A percentile compares a stretch with the other conserved stretches of the same genome.
These are phyloP conservation scores for Pachyseris speciosa DNA, from an alignment of 64 coral and sea anemone genomes.

Conservation along the genomic window DNA sequence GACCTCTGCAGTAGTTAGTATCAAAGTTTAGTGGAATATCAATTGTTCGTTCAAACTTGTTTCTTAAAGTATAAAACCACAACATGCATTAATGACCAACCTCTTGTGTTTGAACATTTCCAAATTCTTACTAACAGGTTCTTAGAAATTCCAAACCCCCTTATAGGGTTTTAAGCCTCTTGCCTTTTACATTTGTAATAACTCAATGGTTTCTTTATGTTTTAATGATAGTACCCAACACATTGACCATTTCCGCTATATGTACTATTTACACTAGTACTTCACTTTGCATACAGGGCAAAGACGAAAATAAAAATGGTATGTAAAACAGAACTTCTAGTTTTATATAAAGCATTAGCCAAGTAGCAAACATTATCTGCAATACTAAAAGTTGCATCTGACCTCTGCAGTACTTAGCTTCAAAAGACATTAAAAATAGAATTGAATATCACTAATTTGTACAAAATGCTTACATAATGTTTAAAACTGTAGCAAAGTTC, in stretches of 20 bases:
- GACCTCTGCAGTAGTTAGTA: not conserved
- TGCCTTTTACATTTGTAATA: no score
- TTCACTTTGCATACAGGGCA: not conserved
- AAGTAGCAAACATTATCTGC: slow-evolving; percentile 15
- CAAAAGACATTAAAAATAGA: slow-evolving; percentile 6
- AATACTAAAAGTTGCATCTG: not conserved
- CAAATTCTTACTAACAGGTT: no score
- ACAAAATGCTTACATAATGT: not conserved
- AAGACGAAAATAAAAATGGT: not conserved
- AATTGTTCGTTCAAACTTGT: not conserved
- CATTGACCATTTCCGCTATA: no score
- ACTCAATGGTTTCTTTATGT: no score
- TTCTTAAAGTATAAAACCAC: not conserved
- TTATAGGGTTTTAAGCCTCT: no score
- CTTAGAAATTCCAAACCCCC: no score
- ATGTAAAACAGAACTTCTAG: not conserved
- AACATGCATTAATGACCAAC: not conserved
- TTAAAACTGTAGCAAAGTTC: not conserved
- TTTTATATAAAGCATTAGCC: slow-evolving; percentile 6
- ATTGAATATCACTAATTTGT: not conserved
- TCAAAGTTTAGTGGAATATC: slow-evolving; percentile 6
- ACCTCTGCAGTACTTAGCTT: slow-evolving; percentile 5
- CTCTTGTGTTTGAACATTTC: not conserved
- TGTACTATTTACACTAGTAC: no score
- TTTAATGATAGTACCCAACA: no score